Base-by-base conservation (phyloP, 2,888 invertebrate species). In the Ophion obscuratus region DNA sequence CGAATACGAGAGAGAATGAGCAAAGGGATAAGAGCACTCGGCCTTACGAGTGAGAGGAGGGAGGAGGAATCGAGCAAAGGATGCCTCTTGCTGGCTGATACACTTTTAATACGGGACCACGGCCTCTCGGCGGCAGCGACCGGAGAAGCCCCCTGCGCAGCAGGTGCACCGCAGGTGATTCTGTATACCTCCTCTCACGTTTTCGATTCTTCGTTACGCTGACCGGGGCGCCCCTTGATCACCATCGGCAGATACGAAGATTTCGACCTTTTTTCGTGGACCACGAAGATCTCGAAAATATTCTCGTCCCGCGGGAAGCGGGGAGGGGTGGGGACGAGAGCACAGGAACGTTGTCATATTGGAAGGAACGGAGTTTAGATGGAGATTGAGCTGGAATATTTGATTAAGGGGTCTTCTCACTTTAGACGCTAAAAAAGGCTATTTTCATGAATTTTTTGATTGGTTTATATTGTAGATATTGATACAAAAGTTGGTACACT, bases 81-180 rank as follows among this genome's bases (percentile, higher is more conserved):
- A 77, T 80, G 82, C 79, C 76, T 77, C 59, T 68, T 66, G 82
- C 80, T 79, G 77, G 64, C 85, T 82, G 83, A 86, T 86, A 82
- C 84, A 84, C 86, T 84, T 83, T 86, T 87, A 85, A 83, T 83
- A 83, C 86, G 83, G 80, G 83, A 83, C 68, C 75, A 64, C 74
- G 73, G 77, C 47, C 62, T 80, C 64, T 64, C 31, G 67, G 61
- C 74, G 62, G 68, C 66, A 66, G 53, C 74, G 64, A 61, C 66
- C 31, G 61, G 89, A 88, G 89, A 89, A 93, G 93, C 93, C 94
- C 94, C 94, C 94, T 93, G 93, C 93, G 90, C 93, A 93, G 94
- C 94, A 94, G 94, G 93, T 94, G 94, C 92, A 92, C 92, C 90
- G 93, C 93, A 94, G 94, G 94, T 94, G 93, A 93, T 91, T 93